Conservation (phyloP, 1,140 invertebrate species). For the Heliconius himera region DNA sequence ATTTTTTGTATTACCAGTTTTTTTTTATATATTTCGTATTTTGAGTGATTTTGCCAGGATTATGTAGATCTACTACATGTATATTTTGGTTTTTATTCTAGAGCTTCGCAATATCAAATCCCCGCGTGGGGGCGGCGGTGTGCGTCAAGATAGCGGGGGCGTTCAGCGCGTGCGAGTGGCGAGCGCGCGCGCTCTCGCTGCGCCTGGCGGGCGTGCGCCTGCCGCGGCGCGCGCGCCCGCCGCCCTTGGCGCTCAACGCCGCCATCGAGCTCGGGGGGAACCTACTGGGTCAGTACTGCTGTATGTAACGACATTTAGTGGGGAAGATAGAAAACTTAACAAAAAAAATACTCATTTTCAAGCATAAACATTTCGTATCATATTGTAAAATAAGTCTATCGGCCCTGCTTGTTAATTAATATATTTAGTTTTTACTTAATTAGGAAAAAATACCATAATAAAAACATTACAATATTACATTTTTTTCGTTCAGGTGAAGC, state of each 20-base stretch:
- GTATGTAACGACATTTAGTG: too few relatives aligned
- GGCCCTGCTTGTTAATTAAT: too few relatives aligned
- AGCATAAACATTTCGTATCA: too few relatives aligned
- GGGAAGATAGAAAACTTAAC: too few relatives aligned
- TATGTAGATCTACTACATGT: too few relatives aligned
- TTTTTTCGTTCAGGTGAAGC: conserved; percentile 43
- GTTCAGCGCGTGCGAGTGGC: conserved; percentile 40
- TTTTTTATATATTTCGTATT: too few relatives aligned
- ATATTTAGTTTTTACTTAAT: not conserved
- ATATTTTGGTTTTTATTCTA: conserved; percentile 3
- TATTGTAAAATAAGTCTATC: too few relatives aligned
- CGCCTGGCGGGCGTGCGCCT: conserved; percentile 37
- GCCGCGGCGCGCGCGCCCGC: conserved; percentile 30
- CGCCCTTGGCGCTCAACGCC: conserved; percentile 32
- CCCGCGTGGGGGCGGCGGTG: conserved; percentile 37
- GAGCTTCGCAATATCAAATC: conserved; percentile 37
- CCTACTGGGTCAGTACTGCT: conserved; percentile 38
- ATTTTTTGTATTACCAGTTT: too few relatives aligned
- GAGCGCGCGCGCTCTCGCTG: conserved; percentile 41
- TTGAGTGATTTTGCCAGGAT: too few relatives aligned
- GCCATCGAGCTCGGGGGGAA: conserved; percentile 48
- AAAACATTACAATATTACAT: not conserved
- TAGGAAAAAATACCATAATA: not conserved
- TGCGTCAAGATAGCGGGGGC: conserved; percentile 33
- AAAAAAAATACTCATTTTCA: too few relatives aligned